Conservation (phyloP, 2,797 vertebrate species). For the Psittacula echo region DNA sequence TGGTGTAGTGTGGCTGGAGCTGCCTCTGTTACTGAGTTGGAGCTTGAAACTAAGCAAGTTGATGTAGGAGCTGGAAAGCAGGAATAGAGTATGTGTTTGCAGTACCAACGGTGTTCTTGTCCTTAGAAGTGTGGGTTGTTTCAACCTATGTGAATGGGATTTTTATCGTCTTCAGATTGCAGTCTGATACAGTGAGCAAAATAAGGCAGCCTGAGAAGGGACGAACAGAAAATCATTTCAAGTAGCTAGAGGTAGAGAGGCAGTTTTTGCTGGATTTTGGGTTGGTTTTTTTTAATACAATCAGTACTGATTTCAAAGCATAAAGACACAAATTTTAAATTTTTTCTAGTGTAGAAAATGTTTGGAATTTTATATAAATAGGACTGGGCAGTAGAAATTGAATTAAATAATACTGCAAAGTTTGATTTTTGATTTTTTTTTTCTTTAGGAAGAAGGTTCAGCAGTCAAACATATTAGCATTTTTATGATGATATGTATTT, state of each 20-base stretch:
- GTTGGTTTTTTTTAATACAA: not conserved
- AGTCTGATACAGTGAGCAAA: not conserved
- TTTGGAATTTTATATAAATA: not conserved
- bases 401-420: not conserved
- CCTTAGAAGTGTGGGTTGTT: accelerated
- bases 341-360: not conserved
- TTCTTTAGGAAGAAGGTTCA: not conserved
- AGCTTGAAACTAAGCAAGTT: not conserved
- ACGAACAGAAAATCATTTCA: not conserved
- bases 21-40: not conserved
- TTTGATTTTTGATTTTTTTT: not conserved
- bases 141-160: not conserved
- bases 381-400: not conserved
- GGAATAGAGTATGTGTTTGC: not conserved
- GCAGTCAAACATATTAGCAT: not conserved
- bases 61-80: not conserved
- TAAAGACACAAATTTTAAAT: too few relatives aligned
- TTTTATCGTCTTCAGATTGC: not conserved
- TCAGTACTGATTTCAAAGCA: not conserved
- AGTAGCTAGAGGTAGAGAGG: not conserved
- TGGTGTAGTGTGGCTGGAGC: not conserved
- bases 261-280: not conserved
- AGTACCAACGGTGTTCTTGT: accelerated
- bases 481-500: constrained; percentile 18
- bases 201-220: not conserved